Evolutionary conservation across 2,888 invertebrate species (phyloP).

Genomic region (Scaptodrosophila latifasciaeformis): DNA sequence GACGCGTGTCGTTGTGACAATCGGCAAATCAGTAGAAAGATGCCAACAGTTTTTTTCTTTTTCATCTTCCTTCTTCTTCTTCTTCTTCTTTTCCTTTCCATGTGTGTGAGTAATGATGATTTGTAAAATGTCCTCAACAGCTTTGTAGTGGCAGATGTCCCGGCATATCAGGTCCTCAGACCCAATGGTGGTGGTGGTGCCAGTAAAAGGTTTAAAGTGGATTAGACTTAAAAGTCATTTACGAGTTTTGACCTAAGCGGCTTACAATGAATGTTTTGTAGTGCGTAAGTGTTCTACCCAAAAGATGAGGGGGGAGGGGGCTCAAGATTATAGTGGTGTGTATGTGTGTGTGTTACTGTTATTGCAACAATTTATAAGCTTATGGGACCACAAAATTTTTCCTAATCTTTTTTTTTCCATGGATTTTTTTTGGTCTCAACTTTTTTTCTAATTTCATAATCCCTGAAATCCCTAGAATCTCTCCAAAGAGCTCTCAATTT

Average conservation of each 20-base stretch:
- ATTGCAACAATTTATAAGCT: constrained; percentile 51
- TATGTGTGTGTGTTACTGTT: constrained; percentile 5
- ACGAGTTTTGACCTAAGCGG: constrained; percentile 56
- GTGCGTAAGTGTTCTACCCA: constrained; percentile 12
- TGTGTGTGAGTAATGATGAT: constrained; percentile 43
- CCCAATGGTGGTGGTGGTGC: background rate
- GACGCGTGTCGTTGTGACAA: constrained; percentile 65
- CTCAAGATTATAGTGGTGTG: background rate
- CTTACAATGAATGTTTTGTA: constrained; percentile 31
- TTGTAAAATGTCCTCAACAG: constrained; percentile 22
- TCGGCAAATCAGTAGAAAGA: constrained; percentile 54
- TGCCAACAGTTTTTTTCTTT: constrained; percentile 21
- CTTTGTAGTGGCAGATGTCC: too few relatives aligned
- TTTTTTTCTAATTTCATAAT: too few relatives aligned
- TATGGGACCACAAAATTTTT: constrained; percentile 9
- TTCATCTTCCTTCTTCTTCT: constrained; percentile 24
- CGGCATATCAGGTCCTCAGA: too few relatives aligned
- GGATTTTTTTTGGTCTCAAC: constrained; percentile 27
- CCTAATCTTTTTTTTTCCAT: background rate
- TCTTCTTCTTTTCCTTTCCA: background rate
- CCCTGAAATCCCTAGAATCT: too few relatives aligned
- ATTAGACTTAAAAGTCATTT: constrained; percentile 62
- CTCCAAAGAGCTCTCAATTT: too few relatives aligned
- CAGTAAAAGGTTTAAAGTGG: constrained; percentile 37
- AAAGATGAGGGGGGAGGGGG: too few relatives aligned